Percentiles rank a stretch among this genome's conserved stretches.
Conservation (phyloP, 2,888 invertebrate genomes). For the Nomada fabriciana region DNA sequence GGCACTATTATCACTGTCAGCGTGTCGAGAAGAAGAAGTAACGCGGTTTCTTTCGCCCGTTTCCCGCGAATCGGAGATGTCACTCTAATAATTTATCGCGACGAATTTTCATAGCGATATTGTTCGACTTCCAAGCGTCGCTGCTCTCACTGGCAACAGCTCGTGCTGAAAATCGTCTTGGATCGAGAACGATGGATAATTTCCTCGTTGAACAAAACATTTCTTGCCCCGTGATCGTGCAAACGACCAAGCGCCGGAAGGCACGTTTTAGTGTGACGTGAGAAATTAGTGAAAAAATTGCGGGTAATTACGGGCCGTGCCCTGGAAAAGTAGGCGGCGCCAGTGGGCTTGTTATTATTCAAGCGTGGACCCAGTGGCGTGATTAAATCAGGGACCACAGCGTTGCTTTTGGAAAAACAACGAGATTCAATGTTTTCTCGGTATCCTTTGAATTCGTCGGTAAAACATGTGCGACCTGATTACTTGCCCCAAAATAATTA, state of each 20-base stretch:
- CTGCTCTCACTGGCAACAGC: not conserved
- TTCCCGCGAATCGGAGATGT: not conserved
- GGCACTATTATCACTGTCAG: constrained; percentile 21
- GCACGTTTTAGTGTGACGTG: not conserved
- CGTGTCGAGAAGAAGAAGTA: constrained; percentile 14
- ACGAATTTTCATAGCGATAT: not conserved
- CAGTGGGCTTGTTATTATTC: constrained; percentile 22
- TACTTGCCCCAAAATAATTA: not conserved
- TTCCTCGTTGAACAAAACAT: not conserved
- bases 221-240: not conserved
- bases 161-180: not conserved
- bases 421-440: constrained; percentile 14
- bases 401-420: constrained; percentile 13
- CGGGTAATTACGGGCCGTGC: constrained; percentile 9
- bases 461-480: constrained; percentile 6
- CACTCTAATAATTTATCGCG: constrained; percentile 25
- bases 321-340: not conserved
- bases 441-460: constrained; percentile 14
- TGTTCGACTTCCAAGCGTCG: not conserved
- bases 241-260: not conserved
- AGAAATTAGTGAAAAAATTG: constrained; percentile 19
- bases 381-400: constrained; percentile 9
- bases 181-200: not conserved
- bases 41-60: constrained; percentile 31
- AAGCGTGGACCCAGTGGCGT: not conserved